These are phyloP conservation scores for Oryzias melastigma DNA, from an alignment of 2,113 vertebrate genomes.

Conservation along the genomic window DNA sequence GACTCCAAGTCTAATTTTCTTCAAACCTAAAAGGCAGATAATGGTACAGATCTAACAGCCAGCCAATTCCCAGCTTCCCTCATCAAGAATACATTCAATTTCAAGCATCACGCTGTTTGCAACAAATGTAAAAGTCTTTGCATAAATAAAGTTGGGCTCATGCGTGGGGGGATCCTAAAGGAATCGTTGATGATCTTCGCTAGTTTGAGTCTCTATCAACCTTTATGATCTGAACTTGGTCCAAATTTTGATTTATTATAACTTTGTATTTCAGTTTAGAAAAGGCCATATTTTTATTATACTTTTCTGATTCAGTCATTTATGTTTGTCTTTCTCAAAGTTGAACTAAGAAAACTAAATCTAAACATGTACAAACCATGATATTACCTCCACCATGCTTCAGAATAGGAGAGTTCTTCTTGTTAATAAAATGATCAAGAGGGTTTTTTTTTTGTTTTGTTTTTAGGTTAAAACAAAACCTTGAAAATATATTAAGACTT, in stretches of 20 bases:
- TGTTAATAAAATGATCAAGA: too few relatives aligned
- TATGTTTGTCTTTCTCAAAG: too few relatives aligned
- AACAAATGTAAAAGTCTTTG: slow-evolving; percentile 53
- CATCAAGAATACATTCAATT: slow-evolving; percentile 70
- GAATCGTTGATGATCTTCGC: slow-evolving; percentile 52
- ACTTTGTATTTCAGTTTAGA: not conserved
- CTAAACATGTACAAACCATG: too few relatives aligned
- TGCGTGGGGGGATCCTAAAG: slow-evolving; percentile 20
- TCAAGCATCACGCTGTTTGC: slow-evolving; percentile 63
- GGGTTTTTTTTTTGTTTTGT: too few relatives aligned
- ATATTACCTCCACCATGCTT: too few relatives aligned
- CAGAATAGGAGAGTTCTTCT: too few relatives aligned
- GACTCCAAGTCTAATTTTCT: slow-evolving; percentile 70
- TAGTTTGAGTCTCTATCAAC: slow-evolving; percentile 40
- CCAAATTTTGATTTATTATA: slow-evolving; percentile 23
- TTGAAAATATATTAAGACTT: too few relatives aligned
- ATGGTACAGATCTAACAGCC: slow-evolving; percentile 70
- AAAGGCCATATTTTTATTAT: slow-evolving; percentile 6
- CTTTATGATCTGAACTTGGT: slow-evolving; percentile 15
- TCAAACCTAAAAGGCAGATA: slow-evolving; percentile 73
- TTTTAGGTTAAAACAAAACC: too few relatives aligned
- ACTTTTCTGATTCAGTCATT: not conserved
- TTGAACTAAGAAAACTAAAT: too few relatives aligned
- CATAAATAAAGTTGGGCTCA: slow-evolving; percentile 47
- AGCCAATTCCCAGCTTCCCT: slow-evolving; percentile 67